Evolutionary conservation across 2,888 invertebrate genomes (phyloP).

Genomic region (Drosophila anomalata): DNA sequence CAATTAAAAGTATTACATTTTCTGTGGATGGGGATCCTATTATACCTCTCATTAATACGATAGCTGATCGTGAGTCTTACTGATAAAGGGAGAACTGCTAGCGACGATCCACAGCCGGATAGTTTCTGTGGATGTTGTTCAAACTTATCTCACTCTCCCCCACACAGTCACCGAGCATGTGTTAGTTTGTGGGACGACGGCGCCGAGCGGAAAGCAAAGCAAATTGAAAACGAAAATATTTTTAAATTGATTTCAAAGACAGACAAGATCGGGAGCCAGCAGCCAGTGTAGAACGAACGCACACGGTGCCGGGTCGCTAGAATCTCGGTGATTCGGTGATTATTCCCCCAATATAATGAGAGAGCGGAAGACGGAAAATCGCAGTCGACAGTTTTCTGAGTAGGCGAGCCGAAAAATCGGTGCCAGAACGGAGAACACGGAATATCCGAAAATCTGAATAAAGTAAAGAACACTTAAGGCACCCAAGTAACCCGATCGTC

Average conservation of each 20-base stretch:
- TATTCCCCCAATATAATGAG: conserved; percentile 34
- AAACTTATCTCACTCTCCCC: conserved; percentile 30
- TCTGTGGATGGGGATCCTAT: not conserved
- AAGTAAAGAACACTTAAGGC: conserved; percentile 26
- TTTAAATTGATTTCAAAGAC: conserved; percentile 78
- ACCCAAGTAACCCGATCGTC: conserved; percentile 25
- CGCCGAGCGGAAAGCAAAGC: conserved; percentile 41
- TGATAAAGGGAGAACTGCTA: conserved; percentile 35
- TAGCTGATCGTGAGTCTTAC: not conserved
- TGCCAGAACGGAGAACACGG: conserved; percentile 17
- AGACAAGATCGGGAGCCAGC: conserved; percentile 58
- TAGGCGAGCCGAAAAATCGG: conserved; percentile 38
- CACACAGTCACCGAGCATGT: not conserved
- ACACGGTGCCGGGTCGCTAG: conserved; percentile 32
- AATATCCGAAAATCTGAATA: conserved; percentile 15
- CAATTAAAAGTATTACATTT: no score
- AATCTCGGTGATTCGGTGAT: conserved; percentile 34
- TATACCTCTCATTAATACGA: not conserved
- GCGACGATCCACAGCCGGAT: conserved; percentile 22
- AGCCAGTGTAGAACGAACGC: conserved; percentile 24
- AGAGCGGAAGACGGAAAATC: conserved; percentile 32
- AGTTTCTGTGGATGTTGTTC: conserved; percentile 64
- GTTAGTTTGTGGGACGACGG: conserved; percentile 3
- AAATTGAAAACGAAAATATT: conserved; percentile 74
- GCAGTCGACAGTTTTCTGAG: conserved; percentile 43